phyloP scores from a whole-genome alignment of 2,113 vertebrate genomes.

The Anolis carolinensis region DNA sequence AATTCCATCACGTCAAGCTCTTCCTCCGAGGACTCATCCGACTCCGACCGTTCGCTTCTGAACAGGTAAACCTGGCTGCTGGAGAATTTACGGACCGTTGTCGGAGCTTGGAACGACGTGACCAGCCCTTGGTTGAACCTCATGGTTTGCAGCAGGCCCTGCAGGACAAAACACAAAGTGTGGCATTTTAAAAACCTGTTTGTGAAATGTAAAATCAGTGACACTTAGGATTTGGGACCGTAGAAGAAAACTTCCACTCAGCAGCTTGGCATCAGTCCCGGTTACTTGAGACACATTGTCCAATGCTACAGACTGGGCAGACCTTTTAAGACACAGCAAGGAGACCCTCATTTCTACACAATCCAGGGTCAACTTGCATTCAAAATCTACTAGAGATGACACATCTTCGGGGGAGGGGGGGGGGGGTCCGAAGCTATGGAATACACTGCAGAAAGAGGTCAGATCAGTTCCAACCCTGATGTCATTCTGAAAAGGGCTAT shows the following conservation, averaged over 20 bases:
- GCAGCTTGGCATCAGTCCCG: background rate
- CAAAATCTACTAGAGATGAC: too few species aligned
- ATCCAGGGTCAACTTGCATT: too few species aligned
- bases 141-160: slow-evolving; percentile 75
- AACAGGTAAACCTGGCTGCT: slow-evolving; percentile 89
- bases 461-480: too few species aligned
- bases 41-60: slow-evolving; percentile 66
- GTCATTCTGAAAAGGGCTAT: too few species aligned
- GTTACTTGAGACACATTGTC: too few species aligned
- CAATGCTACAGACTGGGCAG: too few species aligned
- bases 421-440: too few species aligned
- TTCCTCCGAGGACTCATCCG: slow-evolving; percentile 80
- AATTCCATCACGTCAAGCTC: slow-evolving; percentile 78
- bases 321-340: background rate
- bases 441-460: too few species aligned
- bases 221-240: too few species aligned
- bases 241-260: background rate
- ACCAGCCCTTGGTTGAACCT: slow-evolving; percentile 77
- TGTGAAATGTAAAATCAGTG: rapidly evolving
- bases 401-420: too few species aligned
- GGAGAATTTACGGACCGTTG: slow-evolving; percentile 78
- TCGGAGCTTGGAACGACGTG: slow-evolving; percentile 85
- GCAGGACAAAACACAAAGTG: background rate
- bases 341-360: too few species aligned
- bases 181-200: rapidly evolving